phyloP scores from a whole-genome alignment of 1,140 invertebrate species.

The Oppia nitens region DNA sequence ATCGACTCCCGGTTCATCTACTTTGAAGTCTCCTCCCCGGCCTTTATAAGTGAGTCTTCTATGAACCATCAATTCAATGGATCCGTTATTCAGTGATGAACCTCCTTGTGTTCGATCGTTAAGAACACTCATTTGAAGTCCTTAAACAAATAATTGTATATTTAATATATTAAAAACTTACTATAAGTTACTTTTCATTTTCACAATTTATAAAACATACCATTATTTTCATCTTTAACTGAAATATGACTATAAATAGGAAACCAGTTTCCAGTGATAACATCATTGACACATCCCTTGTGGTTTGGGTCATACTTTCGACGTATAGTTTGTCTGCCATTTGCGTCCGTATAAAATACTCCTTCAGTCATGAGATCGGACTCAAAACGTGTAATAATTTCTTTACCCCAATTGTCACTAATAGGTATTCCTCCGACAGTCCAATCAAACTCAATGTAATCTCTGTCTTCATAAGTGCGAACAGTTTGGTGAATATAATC shows the following conservation, averaged over 20 bases:
- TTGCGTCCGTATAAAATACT: background rate
- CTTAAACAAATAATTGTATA: background rate
- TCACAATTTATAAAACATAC: background rate
- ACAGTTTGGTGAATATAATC: slow-evolving; percentile 66
- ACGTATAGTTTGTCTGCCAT: background rate
- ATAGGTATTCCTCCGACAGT: slow-evolving; percentile 78
- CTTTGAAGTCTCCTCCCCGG: slow-evolving; percentile 73
- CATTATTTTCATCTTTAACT: slow-evolving; percentile 22
- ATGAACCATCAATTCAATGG: slow-evolving; percentile 39
- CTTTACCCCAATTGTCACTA: slow-evolving; percentile 28
- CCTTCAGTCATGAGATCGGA: background rate
- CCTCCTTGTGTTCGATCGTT: slow-evolving; percentile 74
- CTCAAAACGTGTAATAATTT: slow-evolving; percentile 28
- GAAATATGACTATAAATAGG: slow-evolving; percentile 27
- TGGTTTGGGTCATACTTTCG: background rate
- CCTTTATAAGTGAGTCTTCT: slow-evolving; percentile 64
- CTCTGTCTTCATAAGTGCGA: slow-evolving; percentile 42
- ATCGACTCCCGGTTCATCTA: slow-evolving; percentile 59
- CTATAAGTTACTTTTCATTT: background rate
- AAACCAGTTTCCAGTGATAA: background rate
- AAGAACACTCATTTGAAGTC: slow-evolving; percentile 37
- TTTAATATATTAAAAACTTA: background rate
- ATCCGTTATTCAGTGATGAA: slow-evolving; percentile 38
- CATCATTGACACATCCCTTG: background rate
- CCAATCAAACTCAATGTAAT: slow-evolving; percentile 71